Base-by-base conservation (phyloP, 2,113 vertebrate species). In the Rhinolophus sinicus region DNA sequence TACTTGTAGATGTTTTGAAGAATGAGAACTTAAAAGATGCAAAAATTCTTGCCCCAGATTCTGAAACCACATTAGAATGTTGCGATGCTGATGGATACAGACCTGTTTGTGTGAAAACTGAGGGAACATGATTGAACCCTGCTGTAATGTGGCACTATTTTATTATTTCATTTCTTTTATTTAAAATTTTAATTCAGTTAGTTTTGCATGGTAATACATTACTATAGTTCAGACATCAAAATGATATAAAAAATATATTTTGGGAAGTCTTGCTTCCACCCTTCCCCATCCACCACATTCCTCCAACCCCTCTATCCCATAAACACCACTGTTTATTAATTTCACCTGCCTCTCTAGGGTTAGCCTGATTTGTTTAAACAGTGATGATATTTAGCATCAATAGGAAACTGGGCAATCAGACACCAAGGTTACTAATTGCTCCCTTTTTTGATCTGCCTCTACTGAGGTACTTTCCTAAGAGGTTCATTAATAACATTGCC, bases 391-490 rank as follows among this genome's bases (percentile, higher is more conserved):
- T 93, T 94, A 58, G 44, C 22, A 56, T 64, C 1, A 24, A 15
- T 65, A 96, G 73, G 82, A 93, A 88, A 78, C 3, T 7, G 90
- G 69, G 50, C 47, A 83, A 75, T 76, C 67, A 65, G n/a, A 62
- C 50, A 86, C 28, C 19, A 83, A 81, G 60, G 75, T n/a, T 81
- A 76, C 87, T 89, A 88, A 64, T 75, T 65, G 67, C 58, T 60
- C 5, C 56, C 40, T 60, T 70, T 95, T 84, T 78, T 19, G 4
- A 40, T 92, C 38, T 88, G 8, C 62, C 44, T 96, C n/a, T 77
- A 15, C 50, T 38, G 85, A 96, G 76, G 56, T 67, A 24, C 83
- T 93, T 96, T 93, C 72, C 73, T 60, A 77, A 65, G 44, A 91
- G 72, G 21, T 62, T 96, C 3, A 18, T 77, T 95, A 86, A 52